Percentiles rank a stretch among this genome's conserved stretches.
Evolutionary conservation across 2,113 vertebrate genomes (phyloP).

Genomic region (Lepisosteus osseus): DNA sequence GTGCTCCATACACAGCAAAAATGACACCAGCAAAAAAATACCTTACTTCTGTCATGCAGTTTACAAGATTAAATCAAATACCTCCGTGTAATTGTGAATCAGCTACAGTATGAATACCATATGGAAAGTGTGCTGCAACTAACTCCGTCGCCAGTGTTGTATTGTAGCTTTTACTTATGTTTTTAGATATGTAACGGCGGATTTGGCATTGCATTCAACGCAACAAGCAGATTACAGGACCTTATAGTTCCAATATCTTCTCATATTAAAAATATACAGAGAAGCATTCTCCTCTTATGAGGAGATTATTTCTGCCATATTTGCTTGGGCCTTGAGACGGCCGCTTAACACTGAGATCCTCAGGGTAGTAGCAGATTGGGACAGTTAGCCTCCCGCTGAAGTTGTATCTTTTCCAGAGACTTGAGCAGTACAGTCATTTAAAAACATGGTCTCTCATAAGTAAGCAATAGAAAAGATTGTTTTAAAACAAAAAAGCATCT

Average conservation of each 20-base stretch:
- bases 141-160: neutral
- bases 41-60: neutral
- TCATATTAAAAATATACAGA: constrained; percentile 1
- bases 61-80: neutral
- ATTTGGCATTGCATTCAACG: neutral
- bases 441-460: neutral
- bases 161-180: neutral
- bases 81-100: neutral
- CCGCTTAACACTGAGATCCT: neutral
- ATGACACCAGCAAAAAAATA: neutral
- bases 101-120: neutral
- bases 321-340: neutral
- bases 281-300: neutral
- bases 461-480: neutral
- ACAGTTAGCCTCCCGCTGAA: neutral
- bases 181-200: neutral
- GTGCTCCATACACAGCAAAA: neutral
- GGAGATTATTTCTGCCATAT: constrained; percentile 7
- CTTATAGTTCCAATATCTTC: neutral
- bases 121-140: neutral
- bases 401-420: no score
- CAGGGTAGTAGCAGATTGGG: neutral
- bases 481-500: neutral
- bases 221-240: constrained; percentile 5
- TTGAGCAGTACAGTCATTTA: neutral